phyloP scores from a whole-genome alignment of 1,140 invertebrate species.

The Drosophila tristis region DNA sequence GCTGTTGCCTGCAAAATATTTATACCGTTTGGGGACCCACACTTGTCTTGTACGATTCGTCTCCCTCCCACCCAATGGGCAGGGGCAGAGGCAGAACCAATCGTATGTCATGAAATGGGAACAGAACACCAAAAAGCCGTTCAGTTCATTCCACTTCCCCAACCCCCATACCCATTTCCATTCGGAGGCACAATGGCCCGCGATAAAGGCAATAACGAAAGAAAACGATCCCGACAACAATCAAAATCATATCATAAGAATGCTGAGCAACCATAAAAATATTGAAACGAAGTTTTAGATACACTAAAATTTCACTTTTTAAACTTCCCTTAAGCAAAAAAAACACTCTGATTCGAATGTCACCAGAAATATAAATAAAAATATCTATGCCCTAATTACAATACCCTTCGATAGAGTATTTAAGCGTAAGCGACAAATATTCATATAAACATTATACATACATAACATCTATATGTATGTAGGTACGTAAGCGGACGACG shows the following conservation, averaged over 20 bases:
- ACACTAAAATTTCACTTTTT: too few species aligned
- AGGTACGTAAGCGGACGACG: too few species aligned
- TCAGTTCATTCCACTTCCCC: constrained; percentile 1
- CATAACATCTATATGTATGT: too few species aligned
- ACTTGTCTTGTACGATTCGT: constrained; percentile 6
- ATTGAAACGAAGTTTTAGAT: too few species aligned
- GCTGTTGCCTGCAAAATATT: constrained; percentile 4
- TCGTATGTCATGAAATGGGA: constrained; percentile 48
- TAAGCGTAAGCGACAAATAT: constrained; percentile 36
- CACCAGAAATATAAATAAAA: too few species aligned
- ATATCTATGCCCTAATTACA: too few species aligned
- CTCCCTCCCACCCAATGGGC: constrained; percentile 6
- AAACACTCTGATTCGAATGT: too few species aligned
- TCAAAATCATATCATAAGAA: constrained; percentile 30
- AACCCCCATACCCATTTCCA: too few species aligned
- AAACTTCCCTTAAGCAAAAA: too few species aligned
- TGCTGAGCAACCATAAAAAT: too few species aligned
- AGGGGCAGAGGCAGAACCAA: constrained; percentile 58
- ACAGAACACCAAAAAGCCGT: constrained; percentile 36
- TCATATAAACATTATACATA: not conserved
- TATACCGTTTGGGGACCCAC: constrained; percentile 27
- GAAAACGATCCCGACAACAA: constrained; percentile 16
- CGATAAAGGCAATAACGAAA: constrained; percentile 26
- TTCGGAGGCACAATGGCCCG: constrained; percentile 1
- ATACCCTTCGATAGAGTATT: too few species aligned